Evolutionary conservation across 2,113 vertebrate species (phyloP).

Genomic region (Semnopithecus entellus): DNA sequence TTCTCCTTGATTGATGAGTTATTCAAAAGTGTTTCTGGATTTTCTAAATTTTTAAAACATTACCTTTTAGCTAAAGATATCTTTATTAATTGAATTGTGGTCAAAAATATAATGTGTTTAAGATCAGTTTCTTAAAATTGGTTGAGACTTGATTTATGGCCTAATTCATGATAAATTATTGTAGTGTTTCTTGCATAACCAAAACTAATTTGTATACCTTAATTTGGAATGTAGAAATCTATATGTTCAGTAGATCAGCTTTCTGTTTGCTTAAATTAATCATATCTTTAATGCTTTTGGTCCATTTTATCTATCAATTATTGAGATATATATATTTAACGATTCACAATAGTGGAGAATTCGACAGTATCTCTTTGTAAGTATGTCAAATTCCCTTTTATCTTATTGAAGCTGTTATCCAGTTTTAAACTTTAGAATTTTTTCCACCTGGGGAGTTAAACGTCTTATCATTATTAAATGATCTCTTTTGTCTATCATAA

Average conservation of each 20-base stretch:
- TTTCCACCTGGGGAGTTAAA: neutral
- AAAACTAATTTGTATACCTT: neutral
- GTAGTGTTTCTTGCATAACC: neutral
- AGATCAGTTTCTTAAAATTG: neutral
- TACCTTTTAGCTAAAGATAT: neutral
- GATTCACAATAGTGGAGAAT: neutral
- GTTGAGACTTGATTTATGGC: neutral
- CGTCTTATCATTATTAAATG: neutral
- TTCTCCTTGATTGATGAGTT: neutral
- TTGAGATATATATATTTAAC: neutral
- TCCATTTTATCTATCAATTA: neutral
- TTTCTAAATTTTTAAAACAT: neutral
- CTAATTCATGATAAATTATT: neutral
- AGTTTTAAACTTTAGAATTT: neutral
- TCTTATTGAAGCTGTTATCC: neutral
- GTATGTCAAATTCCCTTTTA: neutral
- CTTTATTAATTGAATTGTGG: neutral
- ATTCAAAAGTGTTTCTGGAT: neutral
- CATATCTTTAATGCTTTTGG: neutral
- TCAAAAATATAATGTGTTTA: neutral
- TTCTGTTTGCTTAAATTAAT: neutral
- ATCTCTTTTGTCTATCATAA: neutral
- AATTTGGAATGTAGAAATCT: neutral
- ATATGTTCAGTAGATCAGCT: neutral
- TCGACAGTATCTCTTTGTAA: neutral